phyloP scores from a whole-genome alignment of 2,113 vertebrate species.

The Solea senegalensis region DNA sequence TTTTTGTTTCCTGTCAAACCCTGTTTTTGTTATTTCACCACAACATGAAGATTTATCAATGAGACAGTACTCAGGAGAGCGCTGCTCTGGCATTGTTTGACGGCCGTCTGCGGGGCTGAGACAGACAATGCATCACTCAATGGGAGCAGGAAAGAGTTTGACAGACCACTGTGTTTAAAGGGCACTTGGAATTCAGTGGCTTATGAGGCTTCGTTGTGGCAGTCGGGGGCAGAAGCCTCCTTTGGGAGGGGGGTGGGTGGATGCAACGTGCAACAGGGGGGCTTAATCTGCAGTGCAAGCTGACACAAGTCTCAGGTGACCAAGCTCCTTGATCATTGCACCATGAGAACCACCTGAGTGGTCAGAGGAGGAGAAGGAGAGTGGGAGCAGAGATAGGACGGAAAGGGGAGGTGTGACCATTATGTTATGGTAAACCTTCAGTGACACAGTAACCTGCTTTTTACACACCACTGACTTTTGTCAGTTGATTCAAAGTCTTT shows the following conservation, averaged over 20 bases:
- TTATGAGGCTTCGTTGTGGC: conserved; percentile 61
- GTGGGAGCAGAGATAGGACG: conserved; percentile 7
- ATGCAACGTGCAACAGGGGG: neutral
- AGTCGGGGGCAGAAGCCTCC: conserved; percentile 50
- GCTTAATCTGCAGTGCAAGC: conserved; percentile 72
- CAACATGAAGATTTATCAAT: conserved; percentile 47
- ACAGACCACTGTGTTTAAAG: conserved; percentile 84
- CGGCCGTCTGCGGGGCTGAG: conserved; percentile 72
- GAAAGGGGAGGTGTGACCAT: conserved; percentile 1
- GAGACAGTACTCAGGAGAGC: conserved; percentile 40
- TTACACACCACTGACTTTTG: conserved; percentile 26
- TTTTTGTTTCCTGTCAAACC: conserved; percentile 21
- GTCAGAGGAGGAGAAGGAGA: conserved; percentile 25
- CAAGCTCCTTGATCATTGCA: conserved; percentile 70
- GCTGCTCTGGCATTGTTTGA: conserved; percentile 71
- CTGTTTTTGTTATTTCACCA: conserved; percentile 24
- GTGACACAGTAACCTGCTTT: conserved; percentile 50
- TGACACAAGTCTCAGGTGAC: conserved; percentile 78
- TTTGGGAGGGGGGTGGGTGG: neutral
- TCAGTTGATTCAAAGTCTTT: conserved; percentile 12
- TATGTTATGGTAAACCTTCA: conserved; percentile 47
- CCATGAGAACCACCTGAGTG: conserved; percentile 71
- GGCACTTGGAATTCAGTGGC: conserved; percentile 82
- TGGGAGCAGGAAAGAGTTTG: conserved; percentile 79
- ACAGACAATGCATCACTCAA: conserved; percentile 79